phyloP scores from a whole-genome alignment of 2,888 invertebrate genomes.

The Cosmorhoe ocellata region DNA sequence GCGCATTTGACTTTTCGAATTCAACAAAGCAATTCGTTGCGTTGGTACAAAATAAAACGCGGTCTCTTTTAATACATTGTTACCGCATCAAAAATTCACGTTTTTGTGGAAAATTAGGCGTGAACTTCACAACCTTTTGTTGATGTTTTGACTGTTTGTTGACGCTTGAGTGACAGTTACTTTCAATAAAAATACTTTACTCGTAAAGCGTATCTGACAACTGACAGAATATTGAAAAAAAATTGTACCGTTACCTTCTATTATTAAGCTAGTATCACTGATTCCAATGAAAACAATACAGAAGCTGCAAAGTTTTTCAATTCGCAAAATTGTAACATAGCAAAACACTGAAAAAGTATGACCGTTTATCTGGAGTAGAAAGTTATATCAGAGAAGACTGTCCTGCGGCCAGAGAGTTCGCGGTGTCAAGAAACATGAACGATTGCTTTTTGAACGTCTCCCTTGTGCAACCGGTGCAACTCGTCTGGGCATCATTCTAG shows the following conservation, averaged over 20 bases:
- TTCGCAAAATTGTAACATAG: neutral
- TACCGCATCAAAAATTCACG: conserved; percentile 53
- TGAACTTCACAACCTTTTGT: conserved; percentile 46
- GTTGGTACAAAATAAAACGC: conserved; percentile 11
- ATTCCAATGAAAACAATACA: too few relatives aligned
- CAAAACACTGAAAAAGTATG: too few relatives aligned
- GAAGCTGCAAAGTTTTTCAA: too few relatives aligned
- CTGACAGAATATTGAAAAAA: conserved; percentile 28
- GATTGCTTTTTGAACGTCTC: conserved; percentile 59
- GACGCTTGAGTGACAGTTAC: conserved; percentile 78
- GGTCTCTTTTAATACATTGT: conserved; percentile 38
- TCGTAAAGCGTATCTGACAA: conserved; percentile 56
- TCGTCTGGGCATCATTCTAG: conserved; percentile 48
- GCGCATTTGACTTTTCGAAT: too few relatives aligned
- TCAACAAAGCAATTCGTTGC: conserved; percentile 7
- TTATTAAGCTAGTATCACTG: too few relatives aligned
- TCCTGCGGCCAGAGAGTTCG: conserved; percentile 52
- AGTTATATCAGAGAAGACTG: conserved; percentile 20
- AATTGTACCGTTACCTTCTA: too few relatives aligned
- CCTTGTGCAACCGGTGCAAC: conserved; percentile 32
- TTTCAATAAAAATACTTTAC: conserved; percentile 68
- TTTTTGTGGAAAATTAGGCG: conserved; percentile 64
- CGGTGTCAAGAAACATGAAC: conserved; percentile 61
- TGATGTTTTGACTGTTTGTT: conserved; percentile 56
- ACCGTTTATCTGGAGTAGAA: conserved; percentile 18